Conservation (phyloP, 2,888 invertebrate genomes). For the Orthonychiurus folsomi region DNA sequence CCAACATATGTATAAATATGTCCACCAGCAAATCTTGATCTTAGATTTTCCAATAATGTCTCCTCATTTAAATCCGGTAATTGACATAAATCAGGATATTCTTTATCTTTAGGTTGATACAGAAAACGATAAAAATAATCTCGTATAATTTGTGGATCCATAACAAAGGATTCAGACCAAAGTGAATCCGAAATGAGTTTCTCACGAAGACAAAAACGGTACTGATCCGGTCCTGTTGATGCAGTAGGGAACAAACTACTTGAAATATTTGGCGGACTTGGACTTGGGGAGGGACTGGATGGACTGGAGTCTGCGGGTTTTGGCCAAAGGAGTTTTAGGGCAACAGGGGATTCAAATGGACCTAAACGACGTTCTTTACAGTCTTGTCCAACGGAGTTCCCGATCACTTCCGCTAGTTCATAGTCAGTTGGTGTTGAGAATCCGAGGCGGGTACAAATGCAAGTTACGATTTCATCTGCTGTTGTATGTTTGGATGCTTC, state of each 20-base stretch:
- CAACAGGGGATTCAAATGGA: constrained; percentile 47
- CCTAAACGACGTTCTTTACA: constrained; percentile 86
- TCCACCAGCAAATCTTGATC: constrained; percentile 77
- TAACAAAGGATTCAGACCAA: constrained; percentile 73
- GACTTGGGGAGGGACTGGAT: not conserved
- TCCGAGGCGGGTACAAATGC: constrained; percentile 67
- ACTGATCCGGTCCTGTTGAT: constrained; percentile 12
- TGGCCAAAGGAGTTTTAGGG: constrained; percentile 53
- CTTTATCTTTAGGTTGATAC: constrained; percentile 83
- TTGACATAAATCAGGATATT: constrained; percentile 92
- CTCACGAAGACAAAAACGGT: constrained; percentile 76
- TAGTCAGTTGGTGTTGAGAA: constrained; percentile 58
- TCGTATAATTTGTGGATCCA: constrained; percentile 83
- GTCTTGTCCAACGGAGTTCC: constrained; percentile 74
- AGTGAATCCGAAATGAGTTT: constrained; percentile 71
- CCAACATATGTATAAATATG: constrained; percentile 96
- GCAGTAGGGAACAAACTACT: not conserved
- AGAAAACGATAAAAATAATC: constrained; percentile 85
- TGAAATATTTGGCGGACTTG: constrained; percentile 15
- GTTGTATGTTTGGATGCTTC: constrained; percentile 87
- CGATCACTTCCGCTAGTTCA: constrained; percentile 80
- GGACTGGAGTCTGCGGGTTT: constrained; percentile 44
- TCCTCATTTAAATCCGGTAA: constrained; percentile 89
- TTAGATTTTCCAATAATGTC: constrained; percentile 80
- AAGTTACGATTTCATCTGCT: constrained; percentile 81